Base-by-base conservation (phyloP, 2,888 invertebrate genomes). In the Myathropa florea region DNA sequence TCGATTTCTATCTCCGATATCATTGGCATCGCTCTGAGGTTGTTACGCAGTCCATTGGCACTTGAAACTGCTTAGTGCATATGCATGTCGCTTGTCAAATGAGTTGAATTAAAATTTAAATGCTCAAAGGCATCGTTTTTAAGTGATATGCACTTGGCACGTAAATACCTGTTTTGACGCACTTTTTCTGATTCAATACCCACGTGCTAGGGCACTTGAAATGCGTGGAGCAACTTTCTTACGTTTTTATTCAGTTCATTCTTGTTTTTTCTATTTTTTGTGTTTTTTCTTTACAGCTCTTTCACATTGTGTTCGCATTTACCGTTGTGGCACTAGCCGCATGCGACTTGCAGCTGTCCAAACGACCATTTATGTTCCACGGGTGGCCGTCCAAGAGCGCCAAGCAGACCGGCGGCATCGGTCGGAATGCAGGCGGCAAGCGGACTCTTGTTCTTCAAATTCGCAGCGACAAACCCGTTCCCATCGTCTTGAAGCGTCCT, bases 361-460 rank as follows among this genome's bases (percentile, higher is more conserved):
- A 91, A 76, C 89, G 90, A 53, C 91, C 91, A 2, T 72, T 91
- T 28, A 88, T 90, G 24, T 91, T 89, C 71, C 90, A 89, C 72
- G 90, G 89, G 67, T 91, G 90, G 90, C 91, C 91, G 2, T 89
- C 90, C 0, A 91, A 91, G 67, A 90, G 81, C 59, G 88, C 88
- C 46, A 91, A 91, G 36, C 92, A 92, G 75, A 71, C 68, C 21
- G 85, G 75, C 36, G 36, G 78, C 28, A 87, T 81, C 24, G 77
- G 83, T 21, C 79, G 77, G 4, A 83, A 81, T 24, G 71, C 83
- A n/a, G 76, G 55, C 23, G 90, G 88, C 10, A 91, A 91, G 39
- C 90, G 91, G 55, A 92, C 92, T 0, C 65, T 93, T 23, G 91
- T 93, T 2, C 90, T 93, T 0, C 92, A 93, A 88, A 92, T 93